phyloP scores from a whole-genome alignment of 1,140 invertebrate species.

The Daktulosphaira vitifoliae region DNA sequence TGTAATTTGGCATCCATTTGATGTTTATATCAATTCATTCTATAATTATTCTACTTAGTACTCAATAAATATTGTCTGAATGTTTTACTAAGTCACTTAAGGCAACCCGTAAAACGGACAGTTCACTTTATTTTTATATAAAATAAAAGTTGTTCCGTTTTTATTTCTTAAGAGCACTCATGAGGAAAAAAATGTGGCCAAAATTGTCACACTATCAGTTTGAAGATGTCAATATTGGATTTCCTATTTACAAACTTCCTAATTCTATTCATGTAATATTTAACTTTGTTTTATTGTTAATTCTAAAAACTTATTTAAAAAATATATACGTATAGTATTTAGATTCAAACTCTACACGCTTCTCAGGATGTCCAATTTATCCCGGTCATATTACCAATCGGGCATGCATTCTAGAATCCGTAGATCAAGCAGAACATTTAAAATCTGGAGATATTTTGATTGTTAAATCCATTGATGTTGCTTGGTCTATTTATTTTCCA shows the following conservation, averaged over 20 bases:
- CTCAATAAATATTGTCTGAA: too few relatives aligned
- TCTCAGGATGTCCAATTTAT: constrained; percentile 5
- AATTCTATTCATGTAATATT: too few relatives aligned
- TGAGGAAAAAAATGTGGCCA: constrained; percentile 51
- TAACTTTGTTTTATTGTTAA: too few relatives aligned
- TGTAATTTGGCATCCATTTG: too few relatives aligned
- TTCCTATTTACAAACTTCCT: constrained; percentile 42
- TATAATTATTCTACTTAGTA: too few relatives aligned
- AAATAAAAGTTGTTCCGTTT: constrained; percentile 37
- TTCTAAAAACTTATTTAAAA: too few relatives aligned
- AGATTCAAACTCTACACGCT: background rate
- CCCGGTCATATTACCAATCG: constrained; percentile 48
- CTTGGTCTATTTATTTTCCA: constrained; percentile 81
- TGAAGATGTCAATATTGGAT: constrained; percentile 54
- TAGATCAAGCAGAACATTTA: constrained; percentile 41
- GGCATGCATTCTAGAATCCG: constrained; percentile 56
- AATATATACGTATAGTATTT: too few relatives aligned
- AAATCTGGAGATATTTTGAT: constrained; percentile 64
- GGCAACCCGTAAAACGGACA: too few relatives aligned
- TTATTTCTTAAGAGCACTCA: constrained; percentile 60
- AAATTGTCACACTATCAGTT: constrained; percentile 53
- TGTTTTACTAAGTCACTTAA: too few relatives aligned
- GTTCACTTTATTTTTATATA: too few relatives aligned
- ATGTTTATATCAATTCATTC: too few relatives aligned
- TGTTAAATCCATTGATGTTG: constrained; percentile 70